phyloP scores from a whole-genome alignment of 2,113 vertebrate genomes.

The Pachycephala philippinensis region DNA sequence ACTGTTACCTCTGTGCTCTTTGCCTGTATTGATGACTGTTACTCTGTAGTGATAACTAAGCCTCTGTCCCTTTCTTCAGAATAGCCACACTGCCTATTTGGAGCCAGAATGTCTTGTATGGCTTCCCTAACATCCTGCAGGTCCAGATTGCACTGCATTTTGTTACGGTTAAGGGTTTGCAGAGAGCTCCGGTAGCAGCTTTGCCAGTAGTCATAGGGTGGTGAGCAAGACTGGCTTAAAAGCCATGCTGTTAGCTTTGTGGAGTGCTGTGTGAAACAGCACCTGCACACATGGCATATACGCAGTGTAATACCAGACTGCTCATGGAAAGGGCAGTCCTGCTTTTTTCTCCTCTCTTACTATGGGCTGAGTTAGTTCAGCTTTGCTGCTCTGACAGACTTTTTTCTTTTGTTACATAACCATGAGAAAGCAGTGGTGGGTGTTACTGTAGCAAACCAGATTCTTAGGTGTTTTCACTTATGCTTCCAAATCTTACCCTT shows the following conservation, averaged over 20 bases:
- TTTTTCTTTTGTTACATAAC: not conserved
- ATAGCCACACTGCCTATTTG: not conserved
- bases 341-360: not conserved
- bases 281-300: fast-evolving
- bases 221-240: not conserved
- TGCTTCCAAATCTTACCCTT: not conserved
- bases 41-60: not conserved
- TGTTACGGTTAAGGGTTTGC: not conserved
- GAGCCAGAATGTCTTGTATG: not conserved
- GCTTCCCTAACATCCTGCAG: not conserved
- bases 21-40: not conserved
- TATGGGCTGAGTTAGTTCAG: not conserved
- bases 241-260: not conserved
- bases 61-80: not conserved
- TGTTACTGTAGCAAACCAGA: not conserved
- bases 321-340: not conserved
- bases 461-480: not conserved
- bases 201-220: not conserved
- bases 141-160: not conserved
- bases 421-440: fast-evolving
- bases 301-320: not conserved
- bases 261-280: not conserved
- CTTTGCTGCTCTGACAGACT: not conserved
- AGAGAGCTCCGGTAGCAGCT: not conserved
- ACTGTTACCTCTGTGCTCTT: not conserved